A percentile compares a stretch with the other conserved stretches of the same genome.
phyloP scores from a whole-genome alignment of 2,888 invertebrate genomes.

The Pandemis corylana region DNA sequence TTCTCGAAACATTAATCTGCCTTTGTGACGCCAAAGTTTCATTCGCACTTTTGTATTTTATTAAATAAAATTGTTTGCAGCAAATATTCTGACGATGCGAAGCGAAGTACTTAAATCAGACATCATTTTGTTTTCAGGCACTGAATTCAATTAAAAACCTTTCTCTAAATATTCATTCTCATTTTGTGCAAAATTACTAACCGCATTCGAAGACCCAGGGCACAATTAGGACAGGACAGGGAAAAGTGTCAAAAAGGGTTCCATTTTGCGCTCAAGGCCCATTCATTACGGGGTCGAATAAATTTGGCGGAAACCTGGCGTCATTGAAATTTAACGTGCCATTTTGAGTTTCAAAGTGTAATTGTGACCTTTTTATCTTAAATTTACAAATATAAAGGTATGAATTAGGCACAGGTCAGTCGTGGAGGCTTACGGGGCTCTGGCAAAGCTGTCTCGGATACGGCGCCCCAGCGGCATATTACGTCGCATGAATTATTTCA shows the following conservation, averaged over 20 bases:
- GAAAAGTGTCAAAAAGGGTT: conserved; percentile 37
- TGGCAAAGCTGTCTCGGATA: not conserved
- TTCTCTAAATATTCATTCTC: conserved; percentile 11
- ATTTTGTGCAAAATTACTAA: not conserved
- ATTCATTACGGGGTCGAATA: conserved; percentile 21
- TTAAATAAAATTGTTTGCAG: not conserved
- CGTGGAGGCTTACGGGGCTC: conserved; percentile 3
- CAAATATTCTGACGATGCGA: not conserved
- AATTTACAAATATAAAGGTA: conserved; percentile 33
- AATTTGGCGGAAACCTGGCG: conserved; percentile 23
- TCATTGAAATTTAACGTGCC: conserved; percentile 36
- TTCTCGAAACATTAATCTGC: conserved; percentile 6
- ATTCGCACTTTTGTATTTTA: not conserved
- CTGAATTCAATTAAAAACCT: conserved; percentile 17
- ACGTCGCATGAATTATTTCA: conserved; percentile 20
- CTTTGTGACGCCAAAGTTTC: not conserved
- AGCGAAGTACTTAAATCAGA: not conserved
- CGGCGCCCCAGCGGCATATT: conserved; percentile 31
- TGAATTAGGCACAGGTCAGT: conserved; percentile 36
- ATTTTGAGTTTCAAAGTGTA: conserved; percentile 30
- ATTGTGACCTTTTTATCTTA: conserved; percentile 33
- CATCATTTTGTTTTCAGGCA: conserved; percentile 5
- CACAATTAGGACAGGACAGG: conserved; percentile 27
- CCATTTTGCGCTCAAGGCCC: conserved; percentile 24
- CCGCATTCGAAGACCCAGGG: conserved; percentile 3